Evolutionary conservation across 2,888 invertebrate species (phyloP).

Genomic region (Palloptera scutellata): DNA sequence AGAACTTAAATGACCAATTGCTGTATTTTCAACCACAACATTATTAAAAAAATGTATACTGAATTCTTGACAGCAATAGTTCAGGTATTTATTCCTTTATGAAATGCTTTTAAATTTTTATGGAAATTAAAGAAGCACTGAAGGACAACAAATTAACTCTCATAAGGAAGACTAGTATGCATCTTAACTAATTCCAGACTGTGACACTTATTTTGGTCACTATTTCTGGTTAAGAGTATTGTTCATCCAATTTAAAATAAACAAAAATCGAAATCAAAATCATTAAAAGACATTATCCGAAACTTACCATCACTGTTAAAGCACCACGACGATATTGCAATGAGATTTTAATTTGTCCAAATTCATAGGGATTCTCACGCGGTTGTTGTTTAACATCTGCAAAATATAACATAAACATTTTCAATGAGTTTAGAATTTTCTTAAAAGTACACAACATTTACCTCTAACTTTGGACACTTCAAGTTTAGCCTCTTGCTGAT

Average conservation of each 20-base stretch:
- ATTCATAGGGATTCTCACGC: conserved; percentile 64
- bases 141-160: too few relatives aligned
- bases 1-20: too few relatives aligned
- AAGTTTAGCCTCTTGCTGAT: conserved; percentile 89
- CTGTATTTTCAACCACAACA: too few relatives aligned
- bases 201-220: too few relatives aligned
- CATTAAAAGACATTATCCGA: not conserved
- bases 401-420: conserved; percentile 15
- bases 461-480: conserved; percentile 81
- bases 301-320: conserved; percentile 77
- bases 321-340: conserved; percentile 78
- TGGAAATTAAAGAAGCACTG: too few relatives aligned
- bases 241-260: not conserved
- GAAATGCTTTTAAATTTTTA: too few relatives aligned
- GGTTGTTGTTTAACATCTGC: conserved; percentile 58
- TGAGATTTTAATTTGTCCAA: conserved; percentile 81
- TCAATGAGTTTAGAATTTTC: not conserved
- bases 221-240: not conserved
- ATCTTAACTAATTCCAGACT: too few relatives aligned
- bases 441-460: conserved; percentile 51
- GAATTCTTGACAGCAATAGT: too few relatives aligned
- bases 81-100: too few relatives aligned
- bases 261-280: too few relatives aligned
- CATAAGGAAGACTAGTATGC: too few relatives aligned
- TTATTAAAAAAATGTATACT: too few relatives aligned